These are phyloP conservation scores for Pogona vitticeps DNA, from an alignment of 2,113 vertebrate genomes.

Conservation along the genomic window DNA sequence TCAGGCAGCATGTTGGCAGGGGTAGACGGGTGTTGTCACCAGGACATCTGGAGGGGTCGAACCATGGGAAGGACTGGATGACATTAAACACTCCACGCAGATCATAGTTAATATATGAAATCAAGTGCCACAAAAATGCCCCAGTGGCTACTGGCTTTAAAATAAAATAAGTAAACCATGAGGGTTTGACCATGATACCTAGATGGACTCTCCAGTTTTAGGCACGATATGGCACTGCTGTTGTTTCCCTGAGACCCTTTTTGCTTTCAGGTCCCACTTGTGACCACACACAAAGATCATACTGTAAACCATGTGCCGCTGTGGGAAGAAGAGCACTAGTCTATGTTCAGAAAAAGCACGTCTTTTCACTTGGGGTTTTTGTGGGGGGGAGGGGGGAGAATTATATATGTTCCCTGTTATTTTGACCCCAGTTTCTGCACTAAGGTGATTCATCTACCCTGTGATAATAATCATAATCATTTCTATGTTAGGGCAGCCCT, in stretches of 20 bases:
- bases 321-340: background rate
- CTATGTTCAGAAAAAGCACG: background rate
- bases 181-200: background rate
- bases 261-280: background rate
- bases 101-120: too few species aligned
- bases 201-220: background rate
- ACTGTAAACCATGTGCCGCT: background rate
- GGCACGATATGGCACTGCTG: too few species aligned
- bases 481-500: too few species aligned
- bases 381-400: too few species aligned
- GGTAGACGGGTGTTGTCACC: too few species aligned
- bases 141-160: too few species aligned
- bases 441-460: background rate
- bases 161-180: background rate
- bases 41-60: too few species aligned
- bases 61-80: too few species aligned
- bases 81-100: too few species aligned
- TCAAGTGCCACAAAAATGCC: too few species aligned
- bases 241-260: background rate
- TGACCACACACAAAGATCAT: background rate
- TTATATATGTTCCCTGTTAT: background rate
- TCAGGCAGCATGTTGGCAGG: too few species aligned
- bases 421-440: background rate
- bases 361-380: background rate
- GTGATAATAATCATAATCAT: too few species aligned